Conservation (phyloP, 1,140 invertebrate species). For the Zophobas morio region DNA sequence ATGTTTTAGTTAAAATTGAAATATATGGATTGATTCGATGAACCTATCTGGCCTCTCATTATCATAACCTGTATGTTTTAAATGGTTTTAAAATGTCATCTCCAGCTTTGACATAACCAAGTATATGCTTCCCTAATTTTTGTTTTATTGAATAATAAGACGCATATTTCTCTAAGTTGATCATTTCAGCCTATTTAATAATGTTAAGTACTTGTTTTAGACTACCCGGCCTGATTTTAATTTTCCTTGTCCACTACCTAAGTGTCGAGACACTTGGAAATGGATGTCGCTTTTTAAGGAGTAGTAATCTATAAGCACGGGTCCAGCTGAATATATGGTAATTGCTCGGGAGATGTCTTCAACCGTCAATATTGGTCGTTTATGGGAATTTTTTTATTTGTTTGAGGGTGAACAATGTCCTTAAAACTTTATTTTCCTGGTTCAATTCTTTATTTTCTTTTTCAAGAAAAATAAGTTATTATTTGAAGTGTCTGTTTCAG, state of each 20-base stretch:
- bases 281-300: slow-evolving; percentile 38
- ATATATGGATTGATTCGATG: slow-evolving; percentile 65
- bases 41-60: slow-evolving; percentile 51
- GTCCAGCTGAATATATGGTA: slow-evolving; percentile 30
- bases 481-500: no score
- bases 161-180: slow-evolving; percentile 15
- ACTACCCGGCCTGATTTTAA: slow-evolving; percentile 38
- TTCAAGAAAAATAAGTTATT: no score
- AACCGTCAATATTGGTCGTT: background rate
- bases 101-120: slow-evolving; percentile 14
- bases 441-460: background rate
- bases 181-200: slow-evolving; percentile 14
- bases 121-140: slow-evolving; percentile 34
- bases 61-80: slow-evolving; percentile 47
- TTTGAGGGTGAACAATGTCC: background rate
- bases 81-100: slow-evolving; percentile 38
- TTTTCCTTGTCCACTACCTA: slow-evolving; percentile 21
- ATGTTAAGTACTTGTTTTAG: slow-evolving; percentile 24
- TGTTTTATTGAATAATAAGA: slow-evolving; percentile 50
- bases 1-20: slow-evolving; percentile 35
- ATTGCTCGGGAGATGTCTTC: slow-evolving; percentile 34
- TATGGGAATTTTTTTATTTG: background rate
- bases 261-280: slow-evolving; percentile 39
- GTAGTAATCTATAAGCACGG: slow-evolving; percentile 15
- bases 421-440: background rate